Conservation (phyloP, 2,797 vertebrate species). For the Urosaurus nigricauda region DNA sequence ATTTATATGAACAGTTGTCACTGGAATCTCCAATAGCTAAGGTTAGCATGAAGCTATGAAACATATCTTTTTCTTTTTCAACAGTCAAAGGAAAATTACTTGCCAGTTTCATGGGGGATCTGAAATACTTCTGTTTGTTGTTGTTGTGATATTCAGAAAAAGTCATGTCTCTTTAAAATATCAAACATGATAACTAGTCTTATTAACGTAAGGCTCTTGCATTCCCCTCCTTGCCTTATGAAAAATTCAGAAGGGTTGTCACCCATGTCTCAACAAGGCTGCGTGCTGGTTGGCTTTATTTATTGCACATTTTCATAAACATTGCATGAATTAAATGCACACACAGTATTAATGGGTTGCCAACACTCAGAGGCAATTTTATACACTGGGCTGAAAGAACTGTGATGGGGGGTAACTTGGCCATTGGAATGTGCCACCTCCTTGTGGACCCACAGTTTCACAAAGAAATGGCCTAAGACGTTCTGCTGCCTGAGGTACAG, state of each 20-base stretch:
- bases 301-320: slow-evolving; percentile 74
- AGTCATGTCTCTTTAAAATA: slow-evolving; percentile 47
- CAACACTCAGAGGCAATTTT: slow-evolving; percentile 66
- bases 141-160: slow-evolving; percentile 38
- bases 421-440: slow-evolving; percentile 50
- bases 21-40: neutral
- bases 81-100: neutral
- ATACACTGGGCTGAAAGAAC: slow-evolving; percentile 52
- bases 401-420: slow-evolving; percentile 32
- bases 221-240: slow-evolving; percentile 66
- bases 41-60: neutral
- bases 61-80: neutral
- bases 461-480: neutral
- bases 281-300: slow-evolving; percentile 72
- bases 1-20: neutral
- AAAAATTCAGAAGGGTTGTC: slow-evolving; percentile 77
- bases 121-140: slow-evolving; percentile 22
- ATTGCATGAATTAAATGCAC: slow-evolving; percentile 76
- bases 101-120: slow-evolving; percentile 4
- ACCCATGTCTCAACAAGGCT: slow-evolving; percentile 70
- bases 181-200: slow-evolving; percentile 60
- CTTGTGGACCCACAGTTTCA: slow-evolving; percentile 5
- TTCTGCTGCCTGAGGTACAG: neutral
- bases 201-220: slow-evolving; percentile 58
- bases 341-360: slow-evolving; percentile 70